Evolutionary conservation across 2,113 vertebrate species (phyloP).

Genomic region (Campylorhamphus procurvoides): DNA sequence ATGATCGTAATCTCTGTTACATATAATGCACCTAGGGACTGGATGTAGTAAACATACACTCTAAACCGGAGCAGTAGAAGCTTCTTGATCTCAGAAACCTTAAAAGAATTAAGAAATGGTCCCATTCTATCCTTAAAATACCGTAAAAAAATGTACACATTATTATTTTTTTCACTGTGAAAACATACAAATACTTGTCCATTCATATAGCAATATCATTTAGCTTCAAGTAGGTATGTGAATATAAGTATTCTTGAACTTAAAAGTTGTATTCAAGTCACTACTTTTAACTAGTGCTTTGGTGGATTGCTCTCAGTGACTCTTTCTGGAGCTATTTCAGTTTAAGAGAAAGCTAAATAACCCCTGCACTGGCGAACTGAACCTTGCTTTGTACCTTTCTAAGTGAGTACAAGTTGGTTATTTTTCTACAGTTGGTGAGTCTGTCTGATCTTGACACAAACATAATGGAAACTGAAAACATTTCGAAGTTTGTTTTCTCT

Average conservation of each 20-base stretch:
- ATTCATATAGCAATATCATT: background rate
- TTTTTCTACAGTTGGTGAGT: constrained; percentile 18
- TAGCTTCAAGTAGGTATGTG: background rate
- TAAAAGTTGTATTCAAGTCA: background rate
- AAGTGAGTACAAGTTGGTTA: background rate
- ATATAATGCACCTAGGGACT: background rate
- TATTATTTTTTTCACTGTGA: background rate
- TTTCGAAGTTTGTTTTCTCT: background rate
- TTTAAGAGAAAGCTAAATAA: constrained; percentile 38
- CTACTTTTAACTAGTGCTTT: background rate
- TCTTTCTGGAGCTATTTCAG: background rate
- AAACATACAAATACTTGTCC: background rate
- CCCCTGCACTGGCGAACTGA: background rate
- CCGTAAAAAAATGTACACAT: background rate
- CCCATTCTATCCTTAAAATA: background rate
- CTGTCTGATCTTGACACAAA: constrained; percentile 1
- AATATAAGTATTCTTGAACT: background rate
- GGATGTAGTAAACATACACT: background rate
- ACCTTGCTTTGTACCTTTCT: constrained; percentile 1
- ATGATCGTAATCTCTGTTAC: background rate
- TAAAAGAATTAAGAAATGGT: background rate
- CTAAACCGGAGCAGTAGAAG: background rate
- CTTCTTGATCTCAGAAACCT: background rate
- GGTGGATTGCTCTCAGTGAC: background rate
- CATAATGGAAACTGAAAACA: constrained; percentile 3